A percentile compares a stretch with the other conserved stretches of the same genome.
Evolutionary conservation across 2,113 vertebrate genomes (phyloP).

Genomic region (Phalacrocorax aristotelis): DNA sequence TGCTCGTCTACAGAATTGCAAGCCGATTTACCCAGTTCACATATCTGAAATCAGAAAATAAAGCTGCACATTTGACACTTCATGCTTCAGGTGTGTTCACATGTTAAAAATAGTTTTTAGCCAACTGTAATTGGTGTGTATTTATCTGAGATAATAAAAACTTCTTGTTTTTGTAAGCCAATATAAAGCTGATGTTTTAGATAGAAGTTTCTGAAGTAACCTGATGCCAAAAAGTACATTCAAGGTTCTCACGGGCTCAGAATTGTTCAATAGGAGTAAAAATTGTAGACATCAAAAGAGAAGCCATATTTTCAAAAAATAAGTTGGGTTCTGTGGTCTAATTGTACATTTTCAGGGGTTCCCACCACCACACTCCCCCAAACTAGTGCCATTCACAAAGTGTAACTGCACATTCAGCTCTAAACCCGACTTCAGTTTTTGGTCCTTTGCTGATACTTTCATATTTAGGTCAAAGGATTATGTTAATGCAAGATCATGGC

Average conservation of each 20-base stretch:
- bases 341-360: neutral
- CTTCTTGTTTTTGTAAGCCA: neutral
- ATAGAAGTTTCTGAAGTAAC: neutral
- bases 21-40: neutral
- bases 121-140: neutral
- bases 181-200: neutral
- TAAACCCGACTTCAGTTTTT: neutral
- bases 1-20: neutral
- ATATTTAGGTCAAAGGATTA: neutral
- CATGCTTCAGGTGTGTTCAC: neutral
- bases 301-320: neutral
- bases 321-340: rapidly evolving
- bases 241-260: neutral
- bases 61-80: neutral
- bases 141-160: neutral
- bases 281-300: neutral
- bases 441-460: neutral
- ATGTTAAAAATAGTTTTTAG: neutral
- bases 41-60: neutral
- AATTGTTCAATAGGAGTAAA: neutral
- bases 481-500: neutral
- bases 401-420: neutral
- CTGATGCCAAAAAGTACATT: neutral
- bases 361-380: rapidly evolving
- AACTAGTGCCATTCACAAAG: neutral